These are phyloP conservation scores for Triplophysa rosa DNA, from an alignment of 2,113 vertebrate genomes.

Conservation along the genomic window DNA sequence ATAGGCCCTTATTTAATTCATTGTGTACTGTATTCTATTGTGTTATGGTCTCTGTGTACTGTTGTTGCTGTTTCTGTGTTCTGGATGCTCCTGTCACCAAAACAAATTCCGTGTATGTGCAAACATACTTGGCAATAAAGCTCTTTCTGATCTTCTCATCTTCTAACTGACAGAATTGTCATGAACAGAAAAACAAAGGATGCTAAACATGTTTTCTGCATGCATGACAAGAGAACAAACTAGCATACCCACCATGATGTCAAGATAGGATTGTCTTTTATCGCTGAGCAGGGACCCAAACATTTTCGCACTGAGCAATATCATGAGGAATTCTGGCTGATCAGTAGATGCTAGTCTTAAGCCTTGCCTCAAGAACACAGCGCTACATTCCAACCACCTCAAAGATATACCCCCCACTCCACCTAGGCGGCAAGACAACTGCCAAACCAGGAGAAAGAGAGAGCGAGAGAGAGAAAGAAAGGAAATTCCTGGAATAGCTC, in stretches of 20 bases:
- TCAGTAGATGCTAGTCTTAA: slow-evolving; percentile 39
- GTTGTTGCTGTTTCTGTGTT: no score
- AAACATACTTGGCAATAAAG: no score
- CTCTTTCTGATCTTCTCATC: no score
- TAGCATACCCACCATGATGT: neutral
- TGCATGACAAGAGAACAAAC: no score
- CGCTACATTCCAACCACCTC: slow-evolving; percentile 51
- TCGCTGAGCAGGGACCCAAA: neutral
- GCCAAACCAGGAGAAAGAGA: slow-evolving; percentile 15
- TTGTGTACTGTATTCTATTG: no score
- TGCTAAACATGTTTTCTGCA: no score
- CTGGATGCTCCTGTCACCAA: no score
- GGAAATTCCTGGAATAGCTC: slow-evolving; percentile 59
- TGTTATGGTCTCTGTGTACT: no score
- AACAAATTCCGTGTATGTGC: no score
- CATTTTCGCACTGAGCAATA: slow-evolving; percentile 43
- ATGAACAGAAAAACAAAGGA: no score
- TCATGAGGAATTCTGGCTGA: slow-evolving; percentile 53
- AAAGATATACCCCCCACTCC: slow-evolving; percentile 29
- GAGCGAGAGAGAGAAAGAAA: slow-evolving; percentile 33
- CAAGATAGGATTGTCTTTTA: neutral
- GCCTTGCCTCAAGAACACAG: slow-evolving; percentile 37
- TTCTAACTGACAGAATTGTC: no score
- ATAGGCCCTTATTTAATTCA: no score
- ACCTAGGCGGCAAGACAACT: slow-evolving; percentile 47